Evolutionary conservation across 2,113 vertebrate genomes (phyloP).

Genomic region (Eidolon helvum): DNA sequence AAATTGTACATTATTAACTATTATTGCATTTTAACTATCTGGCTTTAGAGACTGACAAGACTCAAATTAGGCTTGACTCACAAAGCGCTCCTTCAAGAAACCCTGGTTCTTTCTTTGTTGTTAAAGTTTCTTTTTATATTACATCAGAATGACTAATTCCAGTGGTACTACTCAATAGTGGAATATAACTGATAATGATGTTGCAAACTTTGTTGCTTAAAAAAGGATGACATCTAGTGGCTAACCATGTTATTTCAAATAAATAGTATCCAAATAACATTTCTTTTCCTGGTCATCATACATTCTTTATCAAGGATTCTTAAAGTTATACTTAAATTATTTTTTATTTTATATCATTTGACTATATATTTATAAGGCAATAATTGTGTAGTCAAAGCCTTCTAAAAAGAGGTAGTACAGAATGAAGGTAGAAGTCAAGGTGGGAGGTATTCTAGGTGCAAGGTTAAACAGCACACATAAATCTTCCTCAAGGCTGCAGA

Average conservation of each 20-base stretch:
- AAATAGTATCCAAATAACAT: neutral
- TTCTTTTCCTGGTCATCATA: neutral
- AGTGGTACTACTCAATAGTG: constrained; percentile 18
- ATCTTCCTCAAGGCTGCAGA: neutral
- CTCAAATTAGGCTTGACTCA: neutral
- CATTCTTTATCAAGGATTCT: neutral
- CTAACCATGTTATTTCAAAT: constrained; percentile 62
- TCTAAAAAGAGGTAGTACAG: neutral
- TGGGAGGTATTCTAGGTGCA: neutral
- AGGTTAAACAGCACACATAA: neutral
- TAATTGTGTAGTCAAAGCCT: neutral
- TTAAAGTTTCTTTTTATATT: neutral
- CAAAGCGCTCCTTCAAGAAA: neutral
- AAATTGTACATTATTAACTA: neutral
- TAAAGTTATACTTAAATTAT: neutral
- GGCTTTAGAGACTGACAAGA: neutral
- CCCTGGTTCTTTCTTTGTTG: neutral
- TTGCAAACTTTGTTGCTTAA: constrained; percentile 69
- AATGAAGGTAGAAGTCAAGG: neutral
- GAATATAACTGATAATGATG: constrained; percentile 70
- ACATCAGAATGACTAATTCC: neutral
- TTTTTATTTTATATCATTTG: neutral
- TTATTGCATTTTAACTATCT: neutral
- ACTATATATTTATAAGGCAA: neutral
- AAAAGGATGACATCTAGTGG: constrained; percentile 86